Conservation (phyloP, 2,888 invertebrate species). For the Diadegma fenestrale region DNA sequence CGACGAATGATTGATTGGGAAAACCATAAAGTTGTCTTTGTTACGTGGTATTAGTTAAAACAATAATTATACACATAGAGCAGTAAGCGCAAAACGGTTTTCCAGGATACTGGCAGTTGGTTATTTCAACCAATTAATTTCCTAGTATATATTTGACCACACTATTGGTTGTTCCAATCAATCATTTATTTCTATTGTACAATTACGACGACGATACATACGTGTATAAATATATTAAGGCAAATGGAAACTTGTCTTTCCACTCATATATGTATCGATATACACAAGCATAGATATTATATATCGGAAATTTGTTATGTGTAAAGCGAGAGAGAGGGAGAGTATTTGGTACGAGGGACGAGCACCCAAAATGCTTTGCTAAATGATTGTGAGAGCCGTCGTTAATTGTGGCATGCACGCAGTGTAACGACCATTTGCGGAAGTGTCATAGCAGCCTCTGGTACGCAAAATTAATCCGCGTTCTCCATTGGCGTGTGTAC, state of each 20-base stretch:
- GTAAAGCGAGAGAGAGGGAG: conserved; percentile 6
- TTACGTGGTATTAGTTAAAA: background rate
- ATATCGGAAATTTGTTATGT: conserved; percentile 18
- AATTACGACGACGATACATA: conserved; percentile 18
- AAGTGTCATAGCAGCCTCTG: conserved; percentile 51
- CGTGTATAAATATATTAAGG: background rate
- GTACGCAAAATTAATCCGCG: conserved; percentile 64
- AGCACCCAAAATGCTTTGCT: conserved; percentile 28
- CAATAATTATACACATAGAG: conserved; percentile 4
- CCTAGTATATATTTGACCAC: conserved; percentile 12
- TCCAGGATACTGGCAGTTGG: background rate
- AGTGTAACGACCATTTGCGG: conserved; percentile 57
- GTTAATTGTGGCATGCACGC: conserved; percentile 59
- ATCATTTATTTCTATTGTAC: conserved; percentile 39
- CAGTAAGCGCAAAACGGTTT: background rate
- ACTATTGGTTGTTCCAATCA: conserved; percentile 14
- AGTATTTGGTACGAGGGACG: conserved; percentile 27
- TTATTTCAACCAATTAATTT: conserved; percentile 14
- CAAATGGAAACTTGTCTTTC: conserved; percentile 2
- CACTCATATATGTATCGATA: conserved; percentile 3
- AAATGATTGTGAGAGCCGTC: conserved; percentile 55
- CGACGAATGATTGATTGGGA: background rate
- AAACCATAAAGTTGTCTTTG: background rate
- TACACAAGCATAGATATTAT: background rate
- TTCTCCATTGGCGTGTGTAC: conserved; percentile 11